These are phyloP conservation scores for Drosophila robusta DNA, from an alignment of 2,888 invertebrate genomes.

Conservation along the genomic window DNA sequence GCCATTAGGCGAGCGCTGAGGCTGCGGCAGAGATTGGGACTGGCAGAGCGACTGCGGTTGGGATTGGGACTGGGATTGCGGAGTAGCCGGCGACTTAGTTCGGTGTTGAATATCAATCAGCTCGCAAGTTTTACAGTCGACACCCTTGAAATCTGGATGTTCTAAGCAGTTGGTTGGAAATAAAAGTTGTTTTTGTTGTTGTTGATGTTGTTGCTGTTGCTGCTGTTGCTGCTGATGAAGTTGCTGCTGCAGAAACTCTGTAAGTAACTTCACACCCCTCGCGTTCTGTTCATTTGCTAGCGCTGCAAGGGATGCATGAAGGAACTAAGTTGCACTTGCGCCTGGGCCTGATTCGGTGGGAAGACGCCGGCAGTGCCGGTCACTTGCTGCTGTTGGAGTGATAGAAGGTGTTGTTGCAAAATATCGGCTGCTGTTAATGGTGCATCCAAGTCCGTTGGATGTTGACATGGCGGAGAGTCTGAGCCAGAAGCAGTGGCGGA, in stretches of 20 bases:
- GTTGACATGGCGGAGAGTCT: constrained; percentile 39
- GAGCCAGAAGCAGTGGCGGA: constrained; percentile 10
- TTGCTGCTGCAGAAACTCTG: constrained; percentile 84
- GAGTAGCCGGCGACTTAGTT: constrained; percentile 67
- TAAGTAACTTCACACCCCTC: constrained; percentile 82
- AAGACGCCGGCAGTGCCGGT: constrained; percentile 30
- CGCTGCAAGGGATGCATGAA: constrained; percentile 81
- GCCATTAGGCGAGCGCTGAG: constrained; percentile 59
- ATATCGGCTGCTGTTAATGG: constrained; percentile 48
- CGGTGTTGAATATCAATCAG: constrained; percentile 76
- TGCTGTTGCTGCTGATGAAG: constrained; percentile 80
- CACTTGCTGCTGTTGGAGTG: constrained; percentile 46
- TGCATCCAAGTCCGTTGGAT: constrained; percentile 36
- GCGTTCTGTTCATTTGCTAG: constrained; percentile 68
- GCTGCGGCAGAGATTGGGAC: constrained; percentile 23
- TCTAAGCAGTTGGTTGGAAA: constrained; percentile 80
- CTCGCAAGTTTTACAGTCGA: constrained; percentile 85
- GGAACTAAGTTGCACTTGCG: constrained; percentile 69
- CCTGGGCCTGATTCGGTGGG: constrained; percentile 43
- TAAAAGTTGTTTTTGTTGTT: constrained; percentile 61
- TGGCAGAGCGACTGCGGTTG: constrained; percentile 1
- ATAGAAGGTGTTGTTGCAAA: constrained; percentile 52
- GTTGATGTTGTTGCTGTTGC: constrained; percentile 64
- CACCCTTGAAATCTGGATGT: constrained; percentile 82
- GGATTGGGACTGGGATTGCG: constrained; percentile 42